Evolutionary conservation across 2,797 vertebrate genomes (phyloP), one percentile per base, ranked within the genome.

Genomic region (Clarias platycephalus): DNA sequence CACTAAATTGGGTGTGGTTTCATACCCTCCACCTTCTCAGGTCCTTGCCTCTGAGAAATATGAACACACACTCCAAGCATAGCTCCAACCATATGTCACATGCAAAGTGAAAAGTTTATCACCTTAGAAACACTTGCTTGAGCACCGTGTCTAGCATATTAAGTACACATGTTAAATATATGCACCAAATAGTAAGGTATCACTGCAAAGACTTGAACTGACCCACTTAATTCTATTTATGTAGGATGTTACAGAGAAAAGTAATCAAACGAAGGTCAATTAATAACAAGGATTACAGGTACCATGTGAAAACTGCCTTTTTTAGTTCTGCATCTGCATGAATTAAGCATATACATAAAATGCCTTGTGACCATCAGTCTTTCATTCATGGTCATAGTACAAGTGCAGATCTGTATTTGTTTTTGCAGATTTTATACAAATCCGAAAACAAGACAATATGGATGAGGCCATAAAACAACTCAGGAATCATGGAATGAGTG

Each of bases 21-120:
- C 72, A 76, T 89, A 91, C 89, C 91, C 91, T 91, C 87, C 89
- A 88, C 79, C 88, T 82, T 77, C 86, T 87, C 87, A 90, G 91
- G 85, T 87, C 87, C 90, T 89, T 87, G 88, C 84, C 80, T 70
- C 71, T 85, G 86, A 57, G 88, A 57, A 87, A 83, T 87, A 82
- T 58, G 53, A 79, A 49, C 70, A 81, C 66, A 86, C 83, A 74
- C 84, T 28, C 49, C 72, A 57, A 57, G 74, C 74, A 76, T 55
- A 82, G 89, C 88, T 87, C 88, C 87, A 85, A 93, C 87, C 84
- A 92, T 68, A 83, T 87, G 86, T 93, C 94, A 91, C 89, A 78
- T 90, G 90, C 83, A 90, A 91, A 93, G 92, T 92, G 93, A 95
- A 94, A 89, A 87, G 90, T 95, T 94, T 94, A 92, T 95, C 94